Evolutionary conservation across 1,140 invertebrate genomes (phyloP).

Genomic region (Oedothorax gibbosus): DNA sequence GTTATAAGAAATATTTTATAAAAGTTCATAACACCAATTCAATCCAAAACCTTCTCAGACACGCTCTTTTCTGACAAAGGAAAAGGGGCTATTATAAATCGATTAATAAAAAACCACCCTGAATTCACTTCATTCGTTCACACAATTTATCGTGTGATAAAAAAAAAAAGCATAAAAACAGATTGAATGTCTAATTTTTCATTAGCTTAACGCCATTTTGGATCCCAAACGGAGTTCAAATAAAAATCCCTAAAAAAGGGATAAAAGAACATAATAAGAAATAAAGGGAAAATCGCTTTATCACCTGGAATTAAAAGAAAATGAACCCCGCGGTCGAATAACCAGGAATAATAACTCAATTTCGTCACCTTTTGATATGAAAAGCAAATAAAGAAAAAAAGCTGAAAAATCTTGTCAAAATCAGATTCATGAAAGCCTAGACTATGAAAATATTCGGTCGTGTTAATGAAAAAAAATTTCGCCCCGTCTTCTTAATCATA

Average conservation of each 20-base stretch:
- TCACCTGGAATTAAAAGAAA: slow-evolving; percentile 34
- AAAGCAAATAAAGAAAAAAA: neutral
- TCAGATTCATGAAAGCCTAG: slow-evolving; percentile 41
- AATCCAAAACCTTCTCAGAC: too few species aligned
- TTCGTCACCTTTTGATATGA: slow-evolving; percentile 40
- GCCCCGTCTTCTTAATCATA: slow-evolving; percentile 49
- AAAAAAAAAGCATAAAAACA: neutral
- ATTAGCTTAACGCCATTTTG: slow-evolving; percentile 27
- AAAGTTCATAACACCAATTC: too few species aligned
- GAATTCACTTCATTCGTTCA: too few species aligned
- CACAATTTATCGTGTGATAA: too few species aligned
- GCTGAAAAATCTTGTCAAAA: slow-evolving; percentile 46
- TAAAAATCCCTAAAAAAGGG: neutral
- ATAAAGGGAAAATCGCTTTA: neutral
- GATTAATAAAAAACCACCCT: too few species aligned
- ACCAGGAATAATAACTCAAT: slow-evolving; percentile 43
- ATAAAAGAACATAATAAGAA: neutral
- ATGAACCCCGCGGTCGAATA: neutral
- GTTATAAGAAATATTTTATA: too few species aligned
- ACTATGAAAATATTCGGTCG: slow-evolving; percentile 49
- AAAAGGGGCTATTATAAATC: too few species aligned
- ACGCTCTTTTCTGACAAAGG: too few species aligned
- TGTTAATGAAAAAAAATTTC: slow-evolving; percentile 55
- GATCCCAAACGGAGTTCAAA: neutral
- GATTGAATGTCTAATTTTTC: slow-evolving; percentile 24